Conservation (phyloP, 2,113 vertebrate genomes). For the Oryzias woworae region DNA sequence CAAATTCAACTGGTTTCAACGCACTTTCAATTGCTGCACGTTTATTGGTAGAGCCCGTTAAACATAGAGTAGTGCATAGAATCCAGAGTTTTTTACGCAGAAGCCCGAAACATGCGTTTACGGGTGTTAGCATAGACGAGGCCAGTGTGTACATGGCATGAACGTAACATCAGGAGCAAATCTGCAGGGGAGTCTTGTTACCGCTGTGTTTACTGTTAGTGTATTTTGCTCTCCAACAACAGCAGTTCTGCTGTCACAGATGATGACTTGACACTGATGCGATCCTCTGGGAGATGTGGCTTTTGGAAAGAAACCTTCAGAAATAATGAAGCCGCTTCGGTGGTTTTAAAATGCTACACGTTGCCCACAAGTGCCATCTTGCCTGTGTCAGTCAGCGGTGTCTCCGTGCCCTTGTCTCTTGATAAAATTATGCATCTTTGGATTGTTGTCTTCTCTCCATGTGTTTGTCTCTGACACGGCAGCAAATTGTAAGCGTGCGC, state of each 20-base stretch:
- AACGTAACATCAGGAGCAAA: not conserved
- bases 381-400: slow-evolving; percentile 23
- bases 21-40: too few relatives aligned
- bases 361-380: slow-evolving; percentile 43
- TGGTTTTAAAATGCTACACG: slow-evolving; percentile 48
- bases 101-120: too few relatives aligned
- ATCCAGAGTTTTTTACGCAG: too few relatives aligned
- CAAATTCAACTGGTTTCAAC: too few relatives aligned
- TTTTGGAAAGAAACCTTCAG: slow-evolving; percentile 44
- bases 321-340: slow-evolving; percentile 56
- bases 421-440: slow-evolving; percentile 41
- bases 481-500: slow-evolving; percentile 51
- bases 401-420: slow-evolving; percentile 30
- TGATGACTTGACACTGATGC: slow-evolving; percentile 65
- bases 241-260: slow-evolving; percentile 42
- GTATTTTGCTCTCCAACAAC: slow-evolving; percentile 33
- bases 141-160: too few relatives aligned
- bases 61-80: too few relatives aligned
- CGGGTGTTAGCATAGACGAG: too few relatives aligned
- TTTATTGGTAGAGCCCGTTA: too few relatives aligned
- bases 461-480: slow-evolving; percentile 57
- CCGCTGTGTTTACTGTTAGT: slow-evolving; percentile 21
- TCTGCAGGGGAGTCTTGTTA: slow-evolving; percentile 6
- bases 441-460: slow-evolving; percentile 54
- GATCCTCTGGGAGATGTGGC: slow-evolving; percentile 50